Evolutionary conservation across 1,140 invertebrate species (phyloP), one percentile per base, ranked within the genome.

Genomic region (Agrilus planipennis): DNA sequence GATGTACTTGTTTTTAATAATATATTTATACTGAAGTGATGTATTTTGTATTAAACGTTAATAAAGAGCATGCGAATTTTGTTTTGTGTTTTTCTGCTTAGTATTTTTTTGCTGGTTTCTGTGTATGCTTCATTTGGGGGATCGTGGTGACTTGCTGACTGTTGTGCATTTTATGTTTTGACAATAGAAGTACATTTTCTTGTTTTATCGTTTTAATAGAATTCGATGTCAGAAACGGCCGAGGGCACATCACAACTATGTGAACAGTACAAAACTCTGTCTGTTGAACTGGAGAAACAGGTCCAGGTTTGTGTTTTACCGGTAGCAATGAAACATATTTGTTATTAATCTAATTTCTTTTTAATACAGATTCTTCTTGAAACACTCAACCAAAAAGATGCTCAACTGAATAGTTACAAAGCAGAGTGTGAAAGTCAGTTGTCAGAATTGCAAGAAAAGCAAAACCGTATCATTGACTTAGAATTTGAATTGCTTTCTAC

Each of bases 391-490:
- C 54, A 57, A 34, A 63, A 61, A 43, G 56, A 60, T 39, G 16
- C 39, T 11, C 53, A 55, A 39, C 49, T 64, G 38, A 44, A 57
- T 39, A 42, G 49, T 9, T 45, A 55, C 9, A 41, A 53, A 37
- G 20, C 36, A 18, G 48, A 57, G 14, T 50, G 53, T 46, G 48
- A 54, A 34, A 41, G 53, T 18, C 36, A 54, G 10, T 32, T 50
- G 9, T 45, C 43, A 16, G 53, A 51, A 15, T 22, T 58, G 7
- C 51, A 61, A 43, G 35, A 44, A 11, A 55, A 58, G 37, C 57
- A 62, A 17, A 57, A 61, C 37, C 44, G 47, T 29, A 55, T 62
- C 17, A 42, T 54, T 7, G 54, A 62, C 35, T 40, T 64, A 10
- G 51, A 60, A 49, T 55, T 51, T 35, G 52, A 64, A 42, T 31